Evolutionary conservation across 2,888 invertebrate species (phyloP), one percentile per base, ranked within the genome.

Genomic region (Acanthopleura granulata): DNA sequence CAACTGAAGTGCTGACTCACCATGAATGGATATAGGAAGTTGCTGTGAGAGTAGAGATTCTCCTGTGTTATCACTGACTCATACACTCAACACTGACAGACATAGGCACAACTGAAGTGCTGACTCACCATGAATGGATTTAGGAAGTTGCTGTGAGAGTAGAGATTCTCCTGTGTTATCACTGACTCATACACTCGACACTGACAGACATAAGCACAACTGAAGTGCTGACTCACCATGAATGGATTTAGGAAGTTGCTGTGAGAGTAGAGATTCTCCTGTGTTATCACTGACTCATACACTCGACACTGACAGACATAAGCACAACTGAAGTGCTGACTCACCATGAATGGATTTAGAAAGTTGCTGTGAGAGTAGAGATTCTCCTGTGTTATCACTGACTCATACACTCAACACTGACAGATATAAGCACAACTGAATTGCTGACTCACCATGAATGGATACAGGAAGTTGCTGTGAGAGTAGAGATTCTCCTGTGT

Each of bases 1-100:
- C 40, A 40, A 40, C 40, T 40, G 4, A 40, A 40, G 40, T 40
- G 49, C 29, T 6, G 25, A 78, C 78, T 75, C 80, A 91, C 91
- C 89, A 87, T 88, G 90, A 76, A 91, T 89, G 81, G 88, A 90
- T 76, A 96, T 93, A 0, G 98, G 97, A 76, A 98, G 92, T 78
- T 96, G 95, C 91, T 97, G 95, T 0, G 94, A 94, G 80, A 95
- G 94, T 83, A 97, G 94, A 78, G 95, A 95, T 75, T 93, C 93
- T 49, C 96, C 96, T 85, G 94, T 94, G 73, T 82, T 93, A 91
- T 97, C 97, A 89, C 96, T 96, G 0, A 98, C 97, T 77, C 95
- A 93, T 79, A 98, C 91, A 15, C 96, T 95, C 92, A 96, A 91
- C 40, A n/a, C n/a, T n/a, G 93, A 86, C 51, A 6, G 40, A 40